Evolutionary conservation across 2,113 vertebrate species (phyloP).

Genomic region (Ondatra zibethicus): DNA sequence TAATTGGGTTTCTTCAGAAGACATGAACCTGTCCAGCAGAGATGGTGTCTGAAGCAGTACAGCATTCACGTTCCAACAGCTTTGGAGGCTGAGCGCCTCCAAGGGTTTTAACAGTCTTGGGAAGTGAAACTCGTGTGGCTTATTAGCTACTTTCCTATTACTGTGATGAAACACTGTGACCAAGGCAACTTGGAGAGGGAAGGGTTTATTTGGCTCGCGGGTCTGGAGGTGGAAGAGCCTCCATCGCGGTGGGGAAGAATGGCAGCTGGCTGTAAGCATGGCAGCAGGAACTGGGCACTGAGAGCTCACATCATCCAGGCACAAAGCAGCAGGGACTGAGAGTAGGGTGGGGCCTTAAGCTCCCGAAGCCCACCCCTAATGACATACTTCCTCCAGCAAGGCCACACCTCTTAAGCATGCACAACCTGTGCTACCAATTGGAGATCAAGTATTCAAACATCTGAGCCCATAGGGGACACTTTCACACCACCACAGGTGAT

Average conservation of each 20-base stretch:
- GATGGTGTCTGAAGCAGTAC: background rate
- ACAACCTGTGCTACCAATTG: background rate
- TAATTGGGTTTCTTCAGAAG: background rate
- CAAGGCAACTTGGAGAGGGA: background rate
- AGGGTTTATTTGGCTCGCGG: background rate
- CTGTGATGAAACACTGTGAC: background rate
- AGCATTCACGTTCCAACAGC: background rate
- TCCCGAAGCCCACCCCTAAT: background rate
- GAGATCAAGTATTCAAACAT: background rate
- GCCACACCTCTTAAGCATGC: background rate
- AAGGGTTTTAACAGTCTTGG: fast-evolving
- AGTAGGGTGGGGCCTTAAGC: background rate
- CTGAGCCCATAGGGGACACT: background rate
- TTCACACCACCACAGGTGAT: background rate
- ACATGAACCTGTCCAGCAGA: background rate
- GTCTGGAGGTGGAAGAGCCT: background rate
- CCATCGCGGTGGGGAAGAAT: background rate
- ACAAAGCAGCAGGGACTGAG: background rate
- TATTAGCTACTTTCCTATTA: background rate
- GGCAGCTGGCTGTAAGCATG: background rate
- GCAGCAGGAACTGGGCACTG: background rate
- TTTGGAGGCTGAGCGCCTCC: fast-evolving
- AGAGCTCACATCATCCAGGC: background rate
- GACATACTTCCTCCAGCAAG: background rate
- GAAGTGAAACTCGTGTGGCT: fast-evolving